Conservation (phyloP, 2,113 vertebrate species). For the Scomber colias region DNA sequence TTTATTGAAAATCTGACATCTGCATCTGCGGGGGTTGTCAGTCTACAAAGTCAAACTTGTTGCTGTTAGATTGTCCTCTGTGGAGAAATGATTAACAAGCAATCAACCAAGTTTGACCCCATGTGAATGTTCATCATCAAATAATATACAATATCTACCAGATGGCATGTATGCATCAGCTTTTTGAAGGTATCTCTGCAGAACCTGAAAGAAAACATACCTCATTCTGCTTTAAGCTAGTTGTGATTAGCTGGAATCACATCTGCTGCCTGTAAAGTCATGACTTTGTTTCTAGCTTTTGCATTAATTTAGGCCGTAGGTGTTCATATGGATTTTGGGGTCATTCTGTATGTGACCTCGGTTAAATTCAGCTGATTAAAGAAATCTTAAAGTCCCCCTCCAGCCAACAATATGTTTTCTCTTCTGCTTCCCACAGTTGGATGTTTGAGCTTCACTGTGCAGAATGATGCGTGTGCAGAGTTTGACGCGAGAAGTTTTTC, state of each 20-base stretch:
- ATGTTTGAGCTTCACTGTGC: too few relatives aligned
- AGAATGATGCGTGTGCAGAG: too few relatives aligned
- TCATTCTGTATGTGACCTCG: too few relatives aligned
- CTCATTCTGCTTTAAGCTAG: neutral
- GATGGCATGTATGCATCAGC: neutral
- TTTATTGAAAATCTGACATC: slow-evolving; percentile 1
- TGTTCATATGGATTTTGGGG: too few relatives aligned
- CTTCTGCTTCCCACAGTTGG: too few relatives aligned
- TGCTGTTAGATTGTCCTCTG: slow-evolving; percentile 16
- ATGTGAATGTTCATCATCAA: slow-evolving; percentile 20
- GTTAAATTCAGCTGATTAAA: too few relatives aligned
- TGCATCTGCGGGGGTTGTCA: neutral
- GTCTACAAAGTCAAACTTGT: slow-evolving; percentile 5
- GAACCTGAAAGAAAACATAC: neutral
- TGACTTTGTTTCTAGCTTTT: neutral
- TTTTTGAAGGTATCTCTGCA: neutral
- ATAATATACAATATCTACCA: slow-evolving; percentile 2
- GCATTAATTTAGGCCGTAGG: too few relatives aligned
- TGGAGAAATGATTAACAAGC: neutral
- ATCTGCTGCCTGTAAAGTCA: neutral
- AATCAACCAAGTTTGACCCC: slow-evolving; percentile 28
- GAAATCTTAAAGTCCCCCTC: too few relatives aligned
- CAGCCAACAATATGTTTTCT: too few relatives aligned
- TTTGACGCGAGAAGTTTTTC: too few relatives aligned
- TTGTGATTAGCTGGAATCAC: slow-evolving; percentile 9